Percentiles rank a stretch among this genome's conserved stretches.
Conservation (phyloP, 2,113 vertebrate genomes). For the Onychostoma macrolepis region DNA sequence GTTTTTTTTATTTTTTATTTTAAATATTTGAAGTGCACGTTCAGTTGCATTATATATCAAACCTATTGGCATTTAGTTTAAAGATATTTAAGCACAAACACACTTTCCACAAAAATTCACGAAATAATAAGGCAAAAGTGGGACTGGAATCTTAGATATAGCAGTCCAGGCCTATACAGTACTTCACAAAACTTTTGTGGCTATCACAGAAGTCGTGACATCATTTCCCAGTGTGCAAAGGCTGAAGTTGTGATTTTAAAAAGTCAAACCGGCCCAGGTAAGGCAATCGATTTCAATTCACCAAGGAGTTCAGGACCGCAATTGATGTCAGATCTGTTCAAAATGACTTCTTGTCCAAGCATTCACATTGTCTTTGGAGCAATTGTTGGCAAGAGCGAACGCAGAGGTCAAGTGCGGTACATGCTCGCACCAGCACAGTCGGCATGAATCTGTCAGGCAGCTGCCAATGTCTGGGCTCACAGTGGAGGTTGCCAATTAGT, state of each 20-base stretch:
- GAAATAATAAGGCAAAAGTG: too few relatives aligned
- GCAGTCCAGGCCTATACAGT: neutral
- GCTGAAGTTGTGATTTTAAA: constrained; percentile 62
- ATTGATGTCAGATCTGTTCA: constrained; percentile 72
- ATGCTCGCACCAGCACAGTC: constrained; percentile 38
- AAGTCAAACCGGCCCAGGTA: constrained; percentile 53
- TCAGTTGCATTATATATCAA: too few relatives aligned
- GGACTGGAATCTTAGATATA: neutral
- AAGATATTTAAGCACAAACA: too few relatives aligned
- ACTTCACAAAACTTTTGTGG: constrained; percentile 49
- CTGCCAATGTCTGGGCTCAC: constrained; percentile 56
- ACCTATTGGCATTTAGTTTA: too few relatives aligned
- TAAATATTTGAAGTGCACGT: too few relatives aligned
- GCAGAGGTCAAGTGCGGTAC: constrained; percentile 40
- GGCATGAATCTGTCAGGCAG: constrained; percentile 55
- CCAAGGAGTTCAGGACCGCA: constrained; percentile 63
- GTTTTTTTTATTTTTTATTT: too few relatives aligned
- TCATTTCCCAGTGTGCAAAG: constrained; percentile 56
- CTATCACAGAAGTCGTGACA: constrained; percentile 31
- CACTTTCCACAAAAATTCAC: too few relatives aligned
- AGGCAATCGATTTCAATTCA: constrained; percentile 69
- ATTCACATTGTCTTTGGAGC: constrained; percentile 63
- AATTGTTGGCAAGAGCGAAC: constrained; percentile 65
- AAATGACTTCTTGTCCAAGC: constrained; percentile 71
- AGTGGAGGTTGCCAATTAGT: constrained; percentile 68